Base-by-base conservation (phyloP, 35 echinoderm and acorn worm genomes). In the Heliocidaris erythrogramma region DNA sequence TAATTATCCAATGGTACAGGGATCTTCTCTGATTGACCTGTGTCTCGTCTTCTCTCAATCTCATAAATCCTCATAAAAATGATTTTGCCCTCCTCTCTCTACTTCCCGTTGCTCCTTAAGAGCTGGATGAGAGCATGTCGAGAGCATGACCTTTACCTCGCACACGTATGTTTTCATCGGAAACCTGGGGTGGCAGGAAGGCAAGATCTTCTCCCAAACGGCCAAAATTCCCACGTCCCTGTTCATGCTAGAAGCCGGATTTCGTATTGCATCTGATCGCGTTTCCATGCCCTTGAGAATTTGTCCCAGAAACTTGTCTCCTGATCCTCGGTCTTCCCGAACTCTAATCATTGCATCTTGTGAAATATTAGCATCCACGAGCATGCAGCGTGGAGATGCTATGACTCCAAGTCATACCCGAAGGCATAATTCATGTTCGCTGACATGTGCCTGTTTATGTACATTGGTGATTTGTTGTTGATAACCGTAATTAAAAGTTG, bases 201-300 rank as follows among this genome's bases (percentile, higher is more conserved):
- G 47, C 47, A 48, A 89, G 47, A 48, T 48, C 47, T n/a, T 47
- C 47, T 89, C 87, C 87, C 87, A 89, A 89, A 89, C 32, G 87
- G 87, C 18, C 32, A 89, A 48, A 48, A 12, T 47, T 32, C 87
- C 31, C 65, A 78, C 65, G 65, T 78, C 65, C 65, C 65, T 13
- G 47, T 32, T 89, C 87, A 89, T 89, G 87, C 87, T 89, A 48
- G 87, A 16, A 35, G 87, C 87, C 47, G 87, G 31, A 89, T 48
- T 89, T 48, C 7, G 87, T 89, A 48, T 35, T 89, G 87, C 87
- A 89, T 89, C 87, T 16, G 87, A 42, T 89, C 31, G 47, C 87
- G 30, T 89, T 89, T 89, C 87, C 87, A 48, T 89, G 87, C 87
- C 87, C 87, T 89, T 32, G 87, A 89, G 87, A 89, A 32, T 48